Evolutionary conservation across 2,888 invertebrate genomes (phyloP).

Genomic region (Sphecodes monilicornis): DNA sequence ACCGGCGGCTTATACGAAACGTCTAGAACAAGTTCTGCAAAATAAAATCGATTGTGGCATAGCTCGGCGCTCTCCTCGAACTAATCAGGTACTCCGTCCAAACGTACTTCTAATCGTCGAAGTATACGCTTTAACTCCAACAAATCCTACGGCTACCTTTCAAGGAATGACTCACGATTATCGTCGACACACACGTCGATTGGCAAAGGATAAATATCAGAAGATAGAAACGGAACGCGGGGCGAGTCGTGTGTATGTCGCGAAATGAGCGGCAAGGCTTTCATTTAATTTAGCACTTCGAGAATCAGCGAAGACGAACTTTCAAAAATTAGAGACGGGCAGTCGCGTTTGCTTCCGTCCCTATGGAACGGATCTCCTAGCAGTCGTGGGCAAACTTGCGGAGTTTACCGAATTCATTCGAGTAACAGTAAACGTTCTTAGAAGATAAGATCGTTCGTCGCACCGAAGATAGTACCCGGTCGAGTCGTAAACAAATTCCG

Average conservation of each 20-base stretch:
- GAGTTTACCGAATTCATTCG: constrained; percentile 18
- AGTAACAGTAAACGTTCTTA: constrained; percentile 30
- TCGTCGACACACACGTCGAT: constrained; percentile 43
- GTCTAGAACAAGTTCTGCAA: constrained; percentile 5
- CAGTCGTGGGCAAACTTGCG: constrained; percentile 50
- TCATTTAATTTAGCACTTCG: constrained; percentile 19
- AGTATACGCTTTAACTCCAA: constrained; percentile 46
- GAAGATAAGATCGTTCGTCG: constrained; percentile 34
- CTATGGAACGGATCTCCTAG: constrained; percentile 65
- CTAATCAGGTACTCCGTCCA: constrained; percentile 47
- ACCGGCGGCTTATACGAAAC: neutral
- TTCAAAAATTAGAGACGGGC: neutral
- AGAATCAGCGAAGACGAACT: constrained; percentile 11
- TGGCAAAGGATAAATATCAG: neutral
- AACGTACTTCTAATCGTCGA: constrained; percentile 17
- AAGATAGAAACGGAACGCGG: neutral
- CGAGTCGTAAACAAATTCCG: constrained; percentile 1
- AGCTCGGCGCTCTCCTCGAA: constrained; percentile 22
- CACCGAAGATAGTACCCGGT: neutral
- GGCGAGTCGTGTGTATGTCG: constrained; percentile 21
- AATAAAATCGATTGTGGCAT: constrained; percentile 6
- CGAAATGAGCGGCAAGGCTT: constrained; percentile 17
- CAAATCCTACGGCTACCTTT: constrained; percentile 51
- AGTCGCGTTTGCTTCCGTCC: constrained; percentile 15
- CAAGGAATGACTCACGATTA: constrained; percentile 69